A percentile compares a stretch with the other conserved stretches of the same genome.
phyloP scores from a whole-genome alignment of 2,113 vertebrate genomes.

The Microcebus tavaratra region DNA sequence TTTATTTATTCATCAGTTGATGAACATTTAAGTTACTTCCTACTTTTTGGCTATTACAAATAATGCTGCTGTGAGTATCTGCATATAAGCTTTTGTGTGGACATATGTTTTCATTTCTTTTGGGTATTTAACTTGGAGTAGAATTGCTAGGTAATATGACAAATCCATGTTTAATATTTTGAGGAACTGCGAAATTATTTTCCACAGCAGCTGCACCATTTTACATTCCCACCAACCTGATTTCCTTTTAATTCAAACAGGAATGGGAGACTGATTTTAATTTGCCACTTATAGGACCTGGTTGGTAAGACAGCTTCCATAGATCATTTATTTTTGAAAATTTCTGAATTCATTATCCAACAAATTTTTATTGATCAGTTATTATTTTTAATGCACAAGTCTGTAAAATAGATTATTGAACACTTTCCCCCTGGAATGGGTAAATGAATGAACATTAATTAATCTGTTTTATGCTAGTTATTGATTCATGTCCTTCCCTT shows the following conservation, averaged over 20 bases:
- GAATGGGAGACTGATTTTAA: background rate
- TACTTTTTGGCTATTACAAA: background rate
- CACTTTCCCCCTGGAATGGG: background rate
- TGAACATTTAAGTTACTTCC: background rate
- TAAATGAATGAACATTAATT: background rate
- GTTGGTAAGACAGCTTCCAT: background rate
- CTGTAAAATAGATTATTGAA: background rate
- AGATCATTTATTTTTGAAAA: background rate
- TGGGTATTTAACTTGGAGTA: background rate
- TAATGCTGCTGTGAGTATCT: background rate
- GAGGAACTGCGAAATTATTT: background rate
- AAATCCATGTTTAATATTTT: background rate
- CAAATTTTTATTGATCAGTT: background rate
- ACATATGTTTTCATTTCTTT: background rate
- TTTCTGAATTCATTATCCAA: slow-evolving; percentile 29
- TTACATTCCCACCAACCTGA: background rate
- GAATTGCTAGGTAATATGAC: background rate
- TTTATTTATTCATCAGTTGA: background rate
- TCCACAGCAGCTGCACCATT: background rate
- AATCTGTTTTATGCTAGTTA: background rate
- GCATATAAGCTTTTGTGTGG: background rate
- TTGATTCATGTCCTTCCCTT: background rate
- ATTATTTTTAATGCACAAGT: background rate
- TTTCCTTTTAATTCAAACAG: slow-evolving; percentile 31
- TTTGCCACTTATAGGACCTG: background rate